Percentiles rank a stretch among this genome's conserved stretches.
Conservation (phyloP, 2,113 vertebrate species). For the Psittacula cyanocephala region DNA sequence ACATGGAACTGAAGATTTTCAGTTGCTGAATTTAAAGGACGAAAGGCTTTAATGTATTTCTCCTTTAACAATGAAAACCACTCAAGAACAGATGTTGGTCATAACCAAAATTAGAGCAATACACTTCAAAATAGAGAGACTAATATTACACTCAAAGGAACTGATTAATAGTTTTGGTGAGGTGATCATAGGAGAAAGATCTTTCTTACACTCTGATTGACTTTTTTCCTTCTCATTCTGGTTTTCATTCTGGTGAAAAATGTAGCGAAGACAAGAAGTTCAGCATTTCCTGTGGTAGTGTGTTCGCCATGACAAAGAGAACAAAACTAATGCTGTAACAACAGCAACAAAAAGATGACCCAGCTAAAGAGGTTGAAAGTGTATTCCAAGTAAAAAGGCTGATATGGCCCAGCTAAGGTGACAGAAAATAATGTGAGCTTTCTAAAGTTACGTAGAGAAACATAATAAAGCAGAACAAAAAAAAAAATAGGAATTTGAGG, state of each 20-base stretch:
- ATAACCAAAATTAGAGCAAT: conserved; percentile 2
- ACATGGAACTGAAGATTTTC: conserved; percentile 1
- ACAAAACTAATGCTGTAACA: not conserved
- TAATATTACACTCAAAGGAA: not conserved
- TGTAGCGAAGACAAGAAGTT: not conserved
- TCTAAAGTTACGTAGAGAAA: not conserved
- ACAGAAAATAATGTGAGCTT: not conserved
- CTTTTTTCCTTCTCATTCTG: not conserved
- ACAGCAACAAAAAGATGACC: not conserved
- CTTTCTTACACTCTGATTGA: not conserved
- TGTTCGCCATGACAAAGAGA: not conserved
- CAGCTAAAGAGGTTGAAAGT: not conserved
- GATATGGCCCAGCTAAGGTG: not conserved
- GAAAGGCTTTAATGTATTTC: not conserved
- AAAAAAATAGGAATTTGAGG: not conserved
- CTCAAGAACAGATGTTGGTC: conserved; percentile 21
- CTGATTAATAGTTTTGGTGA: conserved; percentile 9
- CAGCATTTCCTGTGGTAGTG: not conserved
- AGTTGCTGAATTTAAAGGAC: conserved; percentile 15
- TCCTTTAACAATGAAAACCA: conserved; percentile 22
- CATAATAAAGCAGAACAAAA: not conserved
- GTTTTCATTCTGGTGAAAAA: conserved; percentile 25
- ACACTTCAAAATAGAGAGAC: not conserved
- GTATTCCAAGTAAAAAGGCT: not conserved
- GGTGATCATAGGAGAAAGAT: not conserved